These are phyloP conservation scores for Hemitrygon akajei DNA, from an alignment of 2,797 vertebrate genomes.

Conservation along the genomic window DNA sequence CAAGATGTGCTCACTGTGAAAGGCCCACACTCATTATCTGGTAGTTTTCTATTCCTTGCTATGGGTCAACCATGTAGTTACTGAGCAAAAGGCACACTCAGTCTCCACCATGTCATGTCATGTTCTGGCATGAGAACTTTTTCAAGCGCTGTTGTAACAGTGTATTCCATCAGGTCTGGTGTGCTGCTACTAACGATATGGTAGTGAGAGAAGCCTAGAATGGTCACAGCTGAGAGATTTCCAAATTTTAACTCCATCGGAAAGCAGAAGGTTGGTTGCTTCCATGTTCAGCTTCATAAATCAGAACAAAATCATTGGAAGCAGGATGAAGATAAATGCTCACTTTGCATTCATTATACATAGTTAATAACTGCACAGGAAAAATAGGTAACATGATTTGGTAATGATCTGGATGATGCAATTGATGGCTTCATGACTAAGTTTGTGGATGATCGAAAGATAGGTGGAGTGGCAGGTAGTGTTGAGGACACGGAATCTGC, in stretches of 20 bases:
- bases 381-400: not conserved
- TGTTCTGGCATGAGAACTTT: not conserved
- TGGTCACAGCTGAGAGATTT: not conserved
- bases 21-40: not conserved
- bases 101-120: not conserved
- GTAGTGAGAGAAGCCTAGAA: not conserved
- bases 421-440: too few species aligned
- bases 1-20: not conserved
- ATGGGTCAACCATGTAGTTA: not conserved
- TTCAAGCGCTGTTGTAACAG: not conserved
- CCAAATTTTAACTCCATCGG: not conserved
- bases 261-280: not conserved
- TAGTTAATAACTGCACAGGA: not conserved
- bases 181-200: not conserved
- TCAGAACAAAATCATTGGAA: not conserved
- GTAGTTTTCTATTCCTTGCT: not conserved
- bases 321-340: not conserved
- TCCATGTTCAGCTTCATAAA: not conserved
- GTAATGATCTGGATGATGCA: too few species aligned
- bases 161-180: not conserved
- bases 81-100: not conserved
- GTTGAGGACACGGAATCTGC: too few species aligned
- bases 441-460: too few species aligned
- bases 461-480: too few species aligned
- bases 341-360: not conserved